phyloP scores from a whole-genome alignment of 2,888 invertebrate species.

The Pollenia labialis region DNA sequence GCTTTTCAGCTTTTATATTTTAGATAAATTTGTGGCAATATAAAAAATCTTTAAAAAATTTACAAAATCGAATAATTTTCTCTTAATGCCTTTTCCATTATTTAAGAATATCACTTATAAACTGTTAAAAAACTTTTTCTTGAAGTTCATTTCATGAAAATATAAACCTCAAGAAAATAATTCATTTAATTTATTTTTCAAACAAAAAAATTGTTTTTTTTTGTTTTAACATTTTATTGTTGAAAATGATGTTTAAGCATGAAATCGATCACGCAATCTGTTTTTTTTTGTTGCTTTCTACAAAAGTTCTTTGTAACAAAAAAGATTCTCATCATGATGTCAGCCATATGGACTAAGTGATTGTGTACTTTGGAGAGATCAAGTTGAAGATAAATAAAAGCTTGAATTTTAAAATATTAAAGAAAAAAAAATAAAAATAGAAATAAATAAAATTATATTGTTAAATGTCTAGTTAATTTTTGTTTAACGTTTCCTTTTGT shows the following conservation, averaged over 20 bases:
- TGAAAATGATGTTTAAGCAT: constrained; percentile 68
- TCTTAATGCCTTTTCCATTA: no score
- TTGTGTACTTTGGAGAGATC: constrained; percentile 21
- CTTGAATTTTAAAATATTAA: constrained; percentile 43
- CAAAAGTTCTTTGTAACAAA: constrained; percentile 40
- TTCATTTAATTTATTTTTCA: constrained; percentile 1
- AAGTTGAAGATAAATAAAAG: constrained; percentile 30
- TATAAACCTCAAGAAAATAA: not conserved
- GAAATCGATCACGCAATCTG: constrained; percentile 72
- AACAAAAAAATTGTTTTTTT: constrained; percentile 27
- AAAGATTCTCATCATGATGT: constrained; percentile 57
- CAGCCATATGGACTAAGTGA: not conserved
- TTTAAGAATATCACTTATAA: not conserved
- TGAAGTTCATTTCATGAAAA: not conserved
- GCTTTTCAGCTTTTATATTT: no score
- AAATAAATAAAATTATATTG: constrained; percentile 48
- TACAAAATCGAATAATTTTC: no score
- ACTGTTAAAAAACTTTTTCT: constrained; percentile 1
- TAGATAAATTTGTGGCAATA: no score
- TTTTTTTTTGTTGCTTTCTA: not conserved
- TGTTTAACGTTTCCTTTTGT: constrained; percentile 2
- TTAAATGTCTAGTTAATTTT: constrained; percentile 56
- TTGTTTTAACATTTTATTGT: constrained; percentile 36
- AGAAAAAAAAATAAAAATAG: constrained; percentile 9
- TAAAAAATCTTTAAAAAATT: no score